A percentile compares a stretch with the other conserved stretches of the same genome.
phyloP scores from a whole-genome alignment of 1,140 invertebrate species.

The Pseudachorutes palmiensis region DNA sequence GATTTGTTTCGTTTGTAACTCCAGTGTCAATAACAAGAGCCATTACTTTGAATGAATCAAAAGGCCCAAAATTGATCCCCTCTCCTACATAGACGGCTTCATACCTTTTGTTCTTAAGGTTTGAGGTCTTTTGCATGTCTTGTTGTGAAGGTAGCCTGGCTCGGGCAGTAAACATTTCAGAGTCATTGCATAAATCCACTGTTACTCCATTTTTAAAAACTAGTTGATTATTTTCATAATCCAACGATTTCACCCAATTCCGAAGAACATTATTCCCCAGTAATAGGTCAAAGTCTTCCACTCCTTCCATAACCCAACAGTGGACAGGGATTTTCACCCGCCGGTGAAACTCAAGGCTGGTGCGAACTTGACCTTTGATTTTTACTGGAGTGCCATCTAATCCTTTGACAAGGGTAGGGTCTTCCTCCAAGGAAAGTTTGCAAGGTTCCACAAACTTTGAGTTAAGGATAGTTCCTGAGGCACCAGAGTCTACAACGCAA shows the following conservation, averaged over 20 bases:
- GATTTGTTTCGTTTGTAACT: too few relatives aligned
- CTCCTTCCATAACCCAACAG: not conserved
- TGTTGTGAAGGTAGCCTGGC: not conserved
- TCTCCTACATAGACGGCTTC: too few relatives aligned
- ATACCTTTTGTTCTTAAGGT: too few relatives aligned
- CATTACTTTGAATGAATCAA: too few relatives aligned
- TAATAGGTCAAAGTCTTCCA: not conserved
- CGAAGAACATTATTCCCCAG: not conserved
- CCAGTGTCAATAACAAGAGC: too few relatives aligned
- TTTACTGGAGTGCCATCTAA: not conserved
- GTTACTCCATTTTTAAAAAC: not conserved
- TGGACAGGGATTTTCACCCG: not conserved
- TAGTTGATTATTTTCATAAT: not conserved
- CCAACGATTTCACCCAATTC: not conserved
- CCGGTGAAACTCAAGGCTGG: not conserved
- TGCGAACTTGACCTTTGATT: not conserved
- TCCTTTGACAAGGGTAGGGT: not conserved
- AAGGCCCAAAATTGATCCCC: too few relatives aligned
- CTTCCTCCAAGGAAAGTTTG: not conserved
- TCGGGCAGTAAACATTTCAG: not conserved
- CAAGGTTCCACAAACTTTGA: not conserved
- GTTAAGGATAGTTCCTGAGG: not conserved
- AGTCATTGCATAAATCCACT: not conserved
- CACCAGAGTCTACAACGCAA: not conserved
- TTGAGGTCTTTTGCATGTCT: not conserved